Base-by-base conservation (phyloP, 2,113 vertebrate species). In the Symphodus melops region DNA sequence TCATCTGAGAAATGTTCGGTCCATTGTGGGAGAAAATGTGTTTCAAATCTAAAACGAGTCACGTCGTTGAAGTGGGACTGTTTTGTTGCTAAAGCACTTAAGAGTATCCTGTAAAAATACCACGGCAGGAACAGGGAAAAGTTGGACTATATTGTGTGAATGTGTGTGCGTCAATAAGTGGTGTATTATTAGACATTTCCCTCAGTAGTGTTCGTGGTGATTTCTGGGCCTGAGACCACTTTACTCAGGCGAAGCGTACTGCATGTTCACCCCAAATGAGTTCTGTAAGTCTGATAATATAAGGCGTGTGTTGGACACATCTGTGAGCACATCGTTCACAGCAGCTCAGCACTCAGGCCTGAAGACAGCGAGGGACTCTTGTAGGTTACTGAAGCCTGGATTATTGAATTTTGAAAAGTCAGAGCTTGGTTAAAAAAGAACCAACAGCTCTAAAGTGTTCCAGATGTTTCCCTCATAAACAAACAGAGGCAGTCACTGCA, bases 191-290 rank as follows among this genome's bases (percentile, higher is more conserved):
- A 48, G 46, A 17, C 4, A 16, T 48, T 48, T 19, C 17, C 46
- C 46, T 48, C 14, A 2, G 17, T 8, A 7, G 46, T 48, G 46
- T 48, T 5, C 1, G 46, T 48, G 46, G 46, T 48, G 46, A 48
- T 48, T 48, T 48, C 17, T 48, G 46, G 46, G 46, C 46, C 16
- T 48, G 17, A 19, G 17, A 58, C 49, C 65, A 49, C 76, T 49
- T 19, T 48, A 10, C 36, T 68, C 1, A 83, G 56, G 42, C 64
- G 60, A 82, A 63, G 52, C 71, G 61, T 37, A n/a, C n/a, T n/a
- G n/a, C n/a, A 49, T 82, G 66, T 72, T 86, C 60, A 19, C 42
- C 42, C 42, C 42, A 33, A 33, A 48, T 48, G 46, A 19, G 7
- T 7, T 19, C 44, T 17, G 14, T 39, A 39, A 48, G 16, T 16